Evolutionary conservation across 92 coral and sea anemone genomes (phyloP), one percentile per base, ranked within the genome.

Genomic region (Metridium senile): DNA sequence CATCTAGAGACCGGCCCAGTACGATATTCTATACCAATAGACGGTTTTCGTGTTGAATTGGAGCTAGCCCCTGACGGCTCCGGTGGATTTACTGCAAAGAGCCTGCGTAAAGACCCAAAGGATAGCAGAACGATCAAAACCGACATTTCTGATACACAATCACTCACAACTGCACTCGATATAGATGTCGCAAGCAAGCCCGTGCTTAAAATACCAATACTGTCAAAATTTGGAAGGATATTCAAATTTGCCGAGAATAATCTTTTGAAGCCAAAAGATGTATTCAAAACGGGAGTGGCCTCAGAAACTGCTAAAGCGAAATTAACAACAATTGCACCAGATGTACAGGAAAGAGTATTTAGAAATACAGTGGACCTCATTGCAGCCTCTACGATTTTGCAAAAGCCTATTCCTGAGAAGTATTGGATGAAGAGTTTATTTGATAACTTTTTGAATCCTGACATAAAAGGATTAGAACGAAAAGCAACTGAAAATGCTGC

Each of bases 351-450:
- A 0, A 13, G 56, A 10, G 86, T 73, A 1, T 82, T 82, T 28
- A 64, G 69, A 28, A 74, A 72, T 20, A 28, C 76, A 27, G 54
- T 33, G 3, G 86, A 82, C 25, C 30, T 75, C 26, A 21, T 82
- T 68, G 80, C 68, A 49, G 64, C 69, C 11, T 20, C 76, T 16
- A 17, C 76, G 9, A 68, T 82, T 4, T 33, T 32, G 21, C n/a
- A 26, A 39, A 82, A 68, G 13, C 8, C 6, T 13, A 39, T 39
- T 4, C 49, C 49, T 13, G 13, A 39, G 13, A 13, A 4, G 49
- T 39, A 39, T 13, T 39, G 49, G 49, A 39, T 39, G 49, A 6
- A 39, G 6, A 13, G 13, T 13, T 4, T 39, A 4, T 39, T 4
- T 39, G 49, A 39, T 4, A 39, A 13, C 8, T 4, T 39, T 13